These are phyloP conservation scores for Macaria notata DNA, from an alignment of 2,888 invertebrate species.

Conservation along the genomic window DNA sequence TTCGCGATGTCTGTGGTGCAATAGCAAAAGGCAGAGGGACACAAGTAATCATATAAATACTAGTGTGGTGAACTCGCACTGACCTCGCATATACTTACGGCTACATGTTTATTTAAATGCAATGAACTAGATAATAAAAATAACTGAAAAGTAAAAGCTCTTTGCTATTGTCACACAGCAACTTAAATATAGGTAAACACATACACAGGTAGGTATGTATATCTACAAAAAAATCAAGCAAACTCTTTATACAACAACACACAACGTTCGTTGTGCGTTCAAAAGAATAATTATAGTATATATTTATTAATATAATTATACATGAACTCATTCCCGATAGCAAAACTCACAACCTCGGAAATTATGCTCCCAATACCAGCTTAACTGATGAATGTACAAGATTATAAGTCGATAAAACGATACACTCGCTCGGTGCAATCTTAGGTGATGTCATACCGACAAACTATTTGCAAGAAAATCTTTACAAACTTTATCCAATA, in stretches of 20 bases:
- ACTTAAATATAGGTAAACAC: constrained; percentile 66
- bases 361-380: constrained; percentile 82
- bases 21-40: constrained; percentile 63
- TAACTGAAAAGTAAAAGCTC: constrained; percentile 50
- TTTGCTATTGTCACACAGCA: constrained; percentile 76
- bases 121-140: constrained; percentile 63
- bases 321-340: constrained; percentile 76
- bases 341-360: constrained; percentile 80
- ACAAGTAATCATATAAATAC: constrained; percentile 44
- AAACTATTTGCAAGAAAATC: constrained; percentile 42
- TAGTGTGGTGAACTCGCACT: constrained; percentile 56
- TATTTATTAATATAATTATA: constrained; percentile 52
- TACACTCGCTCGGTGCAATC: constrained; percentile 51
- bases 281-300: constrained; percentile 61
- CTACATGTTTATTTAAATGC: constrained; percentile 74
- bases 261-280: constrained; percentile 74
- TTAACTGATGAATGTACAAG: constrained; percentile 68
- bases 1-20: constrained; percentile 64
- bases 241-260: constrained; percentile 73
- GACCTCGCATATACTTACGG: constrained; percentile 61
- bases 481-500: constrained; percentile 37
- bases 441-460: constrained; percentile 38
- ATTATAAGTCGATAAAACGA: constrained; percentile 45
- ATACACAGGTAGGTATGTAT: constrained; percentile 69
- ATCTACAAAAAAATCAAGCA: constrained; percentile 75